Evolutionary conservation across 2,797 vertebrate species (phyloP).

Genomic region (Echiichthys vipera): DNA sequence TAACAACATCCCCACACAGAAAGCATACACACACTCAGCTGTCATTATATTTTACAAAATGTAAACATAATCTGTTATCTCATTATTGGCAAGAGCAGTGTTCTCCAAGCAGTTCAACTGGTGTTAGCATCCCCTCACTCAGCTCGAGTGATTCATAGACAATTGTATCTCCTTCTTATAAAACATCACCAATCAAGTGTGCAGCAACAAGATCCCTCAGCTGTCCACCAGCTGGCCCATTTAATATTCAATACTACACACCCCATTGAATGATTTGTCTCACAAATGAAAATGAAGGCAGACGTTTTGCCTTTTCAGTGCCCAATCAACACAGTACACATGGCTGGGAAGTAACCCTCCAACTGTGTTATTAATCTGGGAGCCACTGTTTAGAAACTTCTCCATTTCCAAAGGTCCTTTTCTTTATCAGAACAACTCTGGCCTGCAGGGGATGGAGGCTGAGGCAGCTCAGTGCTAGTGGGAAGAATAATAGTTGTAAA

Average conservation of each 20-base stretch:
- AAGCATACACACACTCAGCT: not conserved
- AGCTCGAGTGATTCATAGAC: constrained; percentile 25
- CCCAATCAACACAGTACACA: constrained; percentile 18
- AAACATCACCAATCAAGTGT: constrained; percentile 36
- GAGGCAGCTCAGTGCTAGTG: constrained; percentile 17
- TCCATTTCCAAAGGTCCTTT: constrained; percentile 24
- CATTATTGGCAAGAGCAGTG: constrained; percentile 7
- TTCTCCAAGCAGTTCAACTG: constrained; percentile 5
- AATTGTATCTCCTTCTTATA: constrained; percentile 8
- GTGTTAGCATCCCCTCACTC: constrained; percentile 13
- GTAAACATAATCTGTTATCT: constrained; percentile 33
- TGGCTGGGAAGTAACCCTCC: constrained; percentile 28
- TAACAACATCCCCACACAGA: not conserved
- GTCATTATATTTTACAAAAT: constrained; percentile 3
- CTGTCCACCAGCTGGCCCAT: constrained; percentile 28
- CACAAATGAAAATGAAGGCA: constrained; percentile 49
- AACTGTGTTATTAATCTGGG: constrained; percentile 46
- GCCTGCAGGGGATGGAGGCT: constrained; percentile 28
- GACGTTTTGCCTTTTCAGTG: constrained; percentile 17
- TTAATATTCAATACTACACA: constrained; percentile 41
- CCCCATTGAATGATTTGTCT: constrained; percentile 30
- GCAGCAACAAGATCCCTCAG: constrained; percentile 23
- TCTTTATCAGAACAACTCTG: constrained; percentile 29
- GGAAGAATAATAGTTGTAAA: constrained; percentile 59
- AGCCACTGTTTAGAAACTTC: constrained; percentile 5